Base-by-base conservation (phyloP, 2,113 vertebrate species). In the Campylomormyrus tamandua region DNA sequence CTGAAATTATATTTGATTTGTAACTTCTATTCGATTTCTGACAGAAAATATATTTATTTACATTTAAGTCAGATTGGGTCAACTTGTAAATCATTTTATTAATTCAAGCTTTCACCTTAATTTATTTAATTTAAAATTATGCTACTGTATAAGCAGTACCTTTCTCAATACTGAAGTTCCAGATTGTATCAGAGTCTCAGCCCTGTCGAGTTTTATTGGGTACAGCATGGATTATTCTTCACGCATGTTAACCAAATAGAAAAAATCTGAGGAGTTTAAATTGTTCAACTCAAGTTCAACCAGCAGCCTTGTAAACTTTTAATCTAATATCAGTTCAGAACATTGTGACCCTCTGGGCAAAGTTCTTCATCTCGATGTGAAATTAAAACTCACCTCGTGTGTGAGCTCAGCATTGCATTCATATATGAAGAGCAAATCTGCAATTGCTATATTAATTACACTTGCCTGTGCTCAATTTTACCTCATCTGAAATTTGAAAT, bases 381-480 rank as follows among this genome's bases (percentile, higher is more conserved):
- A 89, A 89, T 90, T 87, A 87, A 87, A 80, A 19, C 27, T 90
- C 66, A 90, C 85, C 89, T 87, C 66, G 50, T 42, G 45, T 39
- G 35, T 19, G 58, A 87, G 45, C 17, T 70, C 49, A 45, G 39
- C 48, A 21, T 84, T 27, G 53, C 27, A 90, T 48, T 42, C 46
- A 27, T 39, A 56, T 83, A 49, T 53, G 74, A 83, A 83, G 74
- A 49, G 74, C 74, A 50, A 80, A 83, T 83, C 27, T 46, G 24
- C 89, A 52, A 27, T 88, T 80, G 31, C 89, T 52, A 56, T 87
- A 88, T 90, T 90, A 87, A 87, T 90, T 90, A 90, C 50, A 53
- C 62, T 50, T 80, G 77, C 48, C n/a, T 56, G 85, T 52, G 66
- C 85, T 56, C 89, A 87, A n/a, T 77, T 87, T 87, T 45, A 77